Evolutionary conservation across 2,797 vertebrate species (phyloP), one percentile per base, ranked within the genome.

Genomic region (Gymnodraco acuticeps): DNA sequence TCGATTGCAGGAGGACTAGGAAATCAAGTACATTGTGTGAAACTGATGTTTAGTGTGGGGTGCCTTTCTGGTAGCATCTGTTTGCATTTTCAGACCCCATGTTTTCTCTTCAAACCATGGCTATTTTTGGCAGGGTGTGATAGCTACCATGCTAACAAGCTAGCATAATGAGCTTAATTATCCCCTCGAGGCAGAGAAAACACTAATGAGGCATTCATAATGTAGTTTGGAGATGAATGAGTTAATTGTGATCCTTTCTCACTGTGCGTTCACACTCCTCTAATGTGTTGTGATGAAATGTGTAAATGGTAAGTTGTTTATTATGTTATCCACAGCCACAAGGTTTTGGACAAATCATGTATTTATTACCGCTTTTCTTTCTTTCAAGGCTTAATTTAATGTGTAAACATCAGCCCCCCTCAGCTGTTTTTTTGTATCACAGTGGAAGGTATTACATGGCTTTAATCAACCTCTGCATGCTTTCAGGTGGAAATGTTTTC

Each of bases 1-100:
- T 83, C 60, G 74, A 16, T 61, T 16, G 80, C 79, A 77, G 59
- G 20, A 66, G 78, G 56, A 75, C 80, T 13, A 46, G 80, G 76
- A 92, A 89, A 92, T 91, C 87, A 86, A 81, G 80, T 55, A 68
- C 83, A 89, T 90, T 87, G 81, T 83, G 66, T 77, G 46, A 27
- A 70, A 80, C 67, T 64, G 58, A 80, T 88, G 84, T 85, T 89
- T 81, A 64, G 73, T 73, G 88, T 70, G 81, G 11, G 75, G 69
- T 10, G 55, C 70, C 70, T 90, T 90, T 91, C 84, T 86, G 64
- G 33, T 61, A 60, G 74, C 89, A 93, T 92, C 90, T 93, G 90
- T 87, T 86, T 84, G 79, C 56, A 85, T 88, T 87, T 61, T 89
- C 42, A 77, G 31, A 14, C 61, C 5, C 1, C 41, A 64, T 73